These are phyloP conservation scores for Aporophyla nigra DNA, from an alignment of 2,888 invertebrate genomes.

Conservation along the genomic window DNA sequence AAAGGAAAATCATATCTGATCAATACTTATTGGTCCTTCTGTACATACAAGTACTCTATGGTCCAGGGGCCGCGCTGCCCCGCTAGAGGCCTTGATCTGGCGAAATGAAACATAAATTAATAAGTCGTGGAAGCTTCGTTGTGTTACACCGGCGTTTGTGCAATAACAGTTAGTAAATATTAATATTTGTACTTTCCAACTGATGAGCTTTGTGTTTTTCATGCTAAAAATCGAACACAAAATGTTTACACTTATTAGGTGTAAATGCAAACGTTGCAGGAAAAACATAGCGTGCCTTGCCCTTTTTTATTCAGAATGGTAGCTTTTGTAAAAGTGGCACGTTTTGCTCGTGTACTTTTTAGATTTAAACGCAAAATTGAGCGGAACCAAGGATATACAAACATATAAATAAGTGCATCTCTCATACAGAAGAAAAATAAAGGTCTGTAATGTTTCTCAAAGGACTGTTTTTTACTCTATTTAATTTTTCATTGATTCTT, in stretches of 20 bases:
- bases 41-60: neutral
- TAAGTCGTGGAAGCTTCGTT: slow-evolving; percentile 54
- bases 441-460: too few species aligned
- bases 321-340: slow-evolving; percentile 6
- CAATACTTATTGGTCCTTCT: slow-evolving; percentile 28
- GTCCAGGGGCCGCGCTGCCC: slow-evolving; percentile 22
- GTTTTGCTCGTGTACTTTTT: neutral
- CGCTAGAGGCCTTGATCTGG: slow-evolving; percentile 57
- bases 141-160: slow-evolving; percentile 21
- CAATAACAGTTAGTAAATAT: slow-evolving; percentile 35
- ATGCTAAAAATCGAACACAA: neutral
- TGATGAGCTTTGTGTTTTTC: slow-evolving; percentile 13
- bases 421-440: too few species aligned
- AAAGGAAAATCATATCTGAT: neutral
- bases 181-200: slow-evolving; percentile 29
- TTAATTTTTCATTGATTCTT: too few species aligned
- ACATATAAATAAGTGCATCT: too few species aligned
- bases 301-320: neutral
- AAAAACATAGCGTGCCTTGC: neutral
- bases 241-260: neutral
- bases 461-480: too few species aligned
- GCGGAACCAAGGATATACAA: too few species aligned
- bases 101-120: slow-evolving; percentile 70
- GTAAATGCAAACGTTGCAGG: slow-evolving; percentile 1
- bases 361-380: neutral